These are phyloP conservation scores for Dendronephthya gigantea DNA, from an alignment of 64 coral and sea anemone species.

Conservation along the genomic window DNA sequence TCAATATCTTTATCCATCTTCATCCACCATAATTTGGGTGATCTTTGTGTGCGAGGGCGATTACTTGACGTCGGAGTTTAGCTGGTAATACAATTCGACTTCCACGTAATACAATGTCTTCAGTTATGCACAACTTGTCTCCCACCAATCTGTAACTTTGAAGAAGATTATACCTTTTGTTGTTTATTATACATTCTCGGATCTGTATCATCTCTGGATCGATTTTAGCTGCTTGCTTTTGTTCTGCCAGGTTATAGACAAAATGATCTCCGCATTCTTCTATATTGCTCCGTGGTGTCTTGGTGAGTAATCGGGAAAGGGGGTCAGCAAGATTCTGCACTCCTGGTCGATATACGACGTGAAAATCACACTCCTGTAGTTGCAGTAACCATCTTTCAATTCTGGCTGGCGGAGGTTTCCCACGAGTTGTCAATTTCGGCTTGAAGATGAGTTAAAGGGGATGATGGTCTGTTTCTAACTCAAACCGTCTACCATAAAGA, in stretches of 20 bases:
- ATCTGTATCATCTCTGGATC: conserved; percentile 24
- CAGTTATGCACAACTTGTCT: conserved; percentile 22
- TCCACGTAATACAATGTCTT: conserved; percentile 25
- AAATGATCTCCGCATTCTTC: conserved; percentile 12
- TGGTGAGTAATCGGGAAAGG: not conserved
- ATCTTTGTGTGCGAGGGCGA: too few species aligned
- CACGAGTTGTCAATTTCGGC: not conserved
- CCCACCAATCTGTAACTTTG: not conserved
- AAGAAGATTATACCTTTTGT: not conserved
- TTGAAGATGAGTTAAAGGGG: not conserved
- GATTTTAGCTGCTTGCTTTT: conserved; percentile 4
- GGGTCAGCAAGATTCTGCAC: not conserved
- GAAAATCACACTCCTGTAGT: not conserved
- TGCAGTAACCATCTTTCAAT: not conserved
- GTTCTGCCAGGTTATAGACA: conserved; percentile 22
- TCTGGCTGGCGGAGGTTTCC: not conserved
- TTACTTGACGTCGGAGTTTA: too few species aligned
- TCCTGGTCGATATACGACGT: not conserved
- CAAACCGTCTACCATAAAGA: not conserved
- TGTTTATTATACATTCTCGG: not conserved
- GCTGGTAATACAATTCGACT: too few species aligned
- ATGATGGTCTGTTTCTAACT: not conserved
- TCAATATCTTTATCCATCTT: not conserved
- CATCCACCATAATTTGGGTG: not conserved
- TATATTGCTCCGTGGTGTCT: not conserved